Conservation (phyloP, 2,113 vertebrate species). For the Eretmochelys imbricata region DNA sequence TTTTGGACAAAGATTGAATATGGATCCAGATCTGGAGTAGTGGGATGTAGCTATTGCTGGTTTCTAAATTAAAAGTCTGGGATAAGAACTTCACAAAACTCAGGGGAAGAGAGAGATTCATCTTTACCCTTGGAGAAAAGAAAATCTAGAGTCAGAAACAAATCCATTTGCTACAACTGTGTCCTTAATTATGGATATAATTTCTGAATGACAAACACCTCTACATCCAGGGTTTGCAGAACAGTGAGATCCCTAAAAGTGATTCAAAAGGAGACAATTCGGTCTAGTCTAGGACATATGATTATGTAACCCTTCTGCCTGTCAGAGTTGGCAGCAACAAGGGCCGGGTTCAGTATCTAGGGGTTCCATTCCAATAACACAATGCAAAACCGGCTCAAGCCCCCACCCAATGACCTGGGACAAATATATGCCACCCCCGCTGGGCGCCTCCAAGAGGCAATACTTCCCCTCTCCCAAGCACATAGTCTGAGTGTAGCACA, state of each 20-base stretch:
- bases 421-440: too few species aligned
- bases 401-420: too few species aligned
- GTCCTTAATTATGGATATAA: neutral
- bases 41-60: too few species aligned
- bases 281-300: neutral
- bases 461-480: too few species aligned
- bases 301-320: too few species aligned
- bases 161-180: neutral
- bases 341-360: too few species aligned
- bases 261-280: conserved; percentile 6
- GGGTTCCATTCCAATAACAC: too few species aligned
- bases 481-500: too few species aligned
- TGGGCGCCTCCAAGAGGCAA: too few species aligned
- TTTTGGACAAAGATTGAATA: neutral
- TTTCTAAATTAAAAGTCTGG: too few species aligned
- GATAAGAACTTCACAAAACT: neutral
- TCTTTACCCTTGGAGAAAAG: neutral
- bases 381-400: too few species aligned
- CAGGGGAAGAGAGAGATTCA: neutral
- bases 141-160: neutral
- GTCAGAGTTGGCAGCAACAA: too few species aligned
- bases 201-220: neutral
- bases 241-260: neutral
- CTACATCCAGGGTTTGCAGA: neutral
- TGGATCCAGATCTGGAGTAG: neutral